Conservation (phyloP, 2,797 vertebrate genomes). For the Pteronotus mesoamericanus region DNA sequence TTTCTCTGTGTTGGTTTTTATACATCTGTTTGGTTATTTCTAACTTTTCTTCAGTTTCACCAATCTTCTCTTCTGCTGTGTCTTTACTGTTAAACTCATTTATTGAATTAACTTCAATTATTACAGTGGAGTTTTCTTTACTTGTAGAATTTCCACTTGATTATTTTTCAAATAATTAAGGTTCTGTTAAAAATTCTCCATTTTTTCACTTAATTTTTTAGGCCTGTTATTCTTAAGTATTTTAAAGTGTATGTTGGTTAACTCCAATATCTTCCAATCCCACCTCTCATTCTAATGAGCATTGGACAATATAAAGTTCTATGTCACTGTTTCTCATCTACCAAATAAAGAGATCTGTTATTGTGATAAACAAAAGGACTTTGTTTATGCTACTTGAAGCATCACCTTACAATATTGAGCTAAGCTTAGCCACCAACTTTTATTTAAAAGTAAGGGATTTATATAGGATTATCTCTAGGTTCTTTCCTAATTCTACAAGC, state of each 20-base stretch:
- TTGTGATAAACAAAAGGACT: not conserved
- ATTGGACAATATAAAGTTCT: not conserved
- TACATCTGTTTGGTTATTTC: not conserved
- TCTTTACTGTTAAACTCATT: not conserved
- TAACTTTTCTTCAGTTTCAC: not conserved
- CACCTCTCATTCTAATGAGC: not conserved
- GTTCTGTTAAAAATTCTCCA: not conserved
- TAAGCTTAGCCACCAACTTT: conserved; percentile 29
- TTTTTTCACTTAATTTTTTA: not conserved
- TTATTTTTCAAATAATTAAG: not conserved
- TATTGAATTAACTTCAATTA: not conserved
- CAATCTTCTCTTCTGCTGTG: not conserved
- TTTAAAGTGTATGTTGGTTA: not conserved
- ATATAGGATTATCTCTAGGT: not conserved
- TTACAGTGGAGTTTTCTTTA: not conserved
- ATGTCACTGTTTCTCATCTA: not conserved
- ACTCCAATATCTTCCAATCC: not conserved
- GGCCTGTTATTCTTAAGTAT: not conserved
- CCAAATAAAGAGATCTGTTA: not conserved
- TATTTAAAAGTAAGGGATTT: conserved; percentile 28
- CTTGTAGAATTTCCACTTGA: not conserved
- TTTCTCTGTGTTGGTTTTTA: not conserved
- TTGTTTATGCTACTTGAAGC: conserved; percentile 11
- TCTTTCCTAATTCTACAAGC: conserved; percentile 31
- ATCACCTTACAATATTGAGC: not conserved